Base-by-base conservation (phyloP, 1,140 invertebrate genomes). In the Zaprionus lachaisei region DNA sequence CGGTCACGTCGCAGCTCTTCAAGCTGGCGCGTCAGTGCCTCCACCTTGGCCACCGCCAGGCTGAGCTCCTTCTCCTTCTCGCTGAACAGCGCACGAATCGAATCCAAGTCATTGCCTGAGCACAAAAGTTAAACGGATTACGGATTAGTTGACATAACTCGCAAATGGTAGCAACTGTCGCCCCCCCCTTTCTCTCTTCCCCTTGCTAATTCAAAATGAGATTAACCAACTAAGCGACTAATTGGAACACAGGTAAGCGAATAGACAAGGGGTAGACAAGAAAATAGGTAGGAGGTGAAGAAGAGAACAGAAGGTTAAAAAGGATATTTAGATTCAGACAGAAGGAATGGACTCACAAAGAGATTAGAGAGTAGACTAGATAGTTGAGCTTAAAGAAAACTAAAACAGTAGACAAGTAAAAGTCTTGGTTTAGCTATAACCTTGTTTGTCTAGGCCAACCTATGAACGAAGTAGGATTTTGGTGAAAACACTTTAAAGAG, bases 1-100 rank as follows among this genome's bases (percentile, higher is more conserved):
- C 96, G 94, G 71, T 96, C 95, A 79, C 96, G 92, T 71, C 96
- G 94, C 49, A 99, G 93, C 82, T 98, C 97, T 91, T 99, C 98
- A 80, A 99, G 94, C 93, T 99, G 98, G 83, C 97, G 94, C 63
- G 98, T 99, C 84, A 99, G 94, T 93, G 98, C 97, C 87, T 99
- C 98, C 81, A 99, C 98, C 94, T 98, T 98, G 78, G 97, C 96
- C 82, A 99, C 97, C 2, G 98, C 98, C 94, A 99, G 93, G 31
- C 97, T 97, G 44, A 99, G 94, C 93, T 99, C 98, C 93, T 99
- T 99, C 92, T 99, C 98, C 93, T 99, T 99, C 93, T 99, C 98
- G 95, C 98, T 98, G 95, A 99, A 99, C 57, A 99, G 94, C 22
- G 97, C 97, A 68, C 98, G 96, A 86, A 99, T 98, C 67, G 97